A percentile compares a stretch with the other conserved stretches of the same genome.
Evolutionary conservation across 2,113 vertebrate genomes (phyloP).

Genomic region (Talpa occidentalis): DNA sequence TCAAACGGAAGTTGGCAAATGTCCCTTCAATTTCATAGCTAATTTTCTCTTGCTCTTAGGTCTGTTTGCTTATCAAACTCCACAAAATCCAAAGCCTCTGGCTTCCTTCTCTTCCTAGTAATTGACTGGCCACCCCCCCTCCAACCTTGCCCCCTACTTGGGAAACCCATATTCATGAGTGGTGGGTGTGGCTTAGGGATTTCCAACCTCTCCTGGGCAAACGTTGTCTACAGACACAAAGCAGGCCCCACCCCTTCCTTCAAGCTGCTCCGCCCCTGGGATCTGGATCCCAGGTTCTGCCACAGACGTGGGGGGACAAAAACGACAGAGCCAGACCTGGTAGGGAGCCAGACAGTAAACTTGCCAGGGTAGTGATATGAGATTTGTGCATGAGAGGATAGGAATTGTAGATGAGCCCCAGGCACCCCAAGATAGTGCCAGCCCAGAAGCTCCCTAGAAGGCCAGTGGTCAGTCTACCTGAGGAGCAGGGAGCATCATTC

Average conservation of each 20-base stretch:
- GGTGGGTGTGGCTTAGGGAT: not conserved
- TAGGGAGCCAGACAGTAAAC: not conserved
- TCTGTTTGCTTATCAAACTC: not conserved
- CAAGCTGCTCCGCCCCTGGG: accelerated
- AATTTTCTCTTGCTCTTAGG: not conserved
- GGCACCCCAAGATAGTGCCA: not conserved
- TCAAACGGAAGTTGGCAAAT: not conserved
- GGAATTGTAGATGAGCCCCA: not conserved
- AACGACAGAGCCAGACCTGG: not conserved
- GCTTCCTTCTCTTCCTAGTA: not conserved
- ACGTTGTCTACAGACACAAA: not conserved
- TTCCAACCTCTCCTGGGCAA: not conserved
- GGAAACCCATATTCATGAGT: not conserved
- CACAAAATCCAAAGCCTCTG: not conserved
- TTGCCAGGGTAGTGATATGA: no score
- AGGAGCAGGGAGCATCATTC: not conserved
- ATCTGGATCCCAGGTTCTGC: not conserved
- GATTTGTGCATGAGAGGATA: not conserved
- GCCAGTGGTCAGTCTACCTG: not conserved
- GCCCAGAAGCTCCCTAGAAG: not conserved
- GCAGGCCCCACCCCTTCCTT: not conserved
- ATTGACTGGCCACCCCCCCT: not conserved
- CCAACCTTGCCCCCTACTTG: not conserved
- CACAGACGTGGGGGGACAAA: not conserved
- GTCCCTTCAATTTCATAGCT: not conserved